These are phyloP conservation scores for Enteromius anoplus DNA, from an alignment of 2,797 vertebrate genomes.

Conservation along the genomic window DNA sequence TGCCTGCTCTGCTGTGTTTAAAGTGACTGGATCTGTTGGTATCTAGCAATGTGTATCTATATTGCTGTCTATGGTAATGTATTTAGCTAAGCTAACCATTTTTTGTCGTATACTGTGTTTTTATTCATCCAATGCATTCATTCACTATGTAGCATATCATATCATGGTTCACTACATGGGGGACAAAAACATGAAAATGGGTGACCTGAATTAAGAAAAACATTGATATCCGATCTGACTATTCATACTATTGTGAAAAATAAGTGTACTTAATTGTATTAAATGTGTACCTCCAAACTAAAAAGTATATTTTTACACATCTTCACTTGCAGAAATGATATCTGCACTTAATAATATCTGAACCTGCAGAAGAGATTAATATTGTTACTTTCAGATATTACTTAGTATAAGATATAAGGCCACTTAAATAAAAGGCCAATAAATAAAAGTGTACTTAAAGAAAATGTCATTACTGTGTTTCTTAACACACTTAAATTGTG, in stretches of 20 bases:
- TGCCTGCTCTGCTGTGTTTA: not conserved
- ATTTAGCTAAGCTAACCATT: not conserved
- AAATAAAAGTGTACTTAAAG: not conserved
- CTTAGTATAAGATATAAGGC: not conserved
- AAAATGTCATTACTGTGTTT: not conserved
- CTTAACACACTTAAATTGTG: not conserved
- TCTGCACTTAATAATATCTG: not conserved
- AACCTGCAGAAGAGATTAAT: not conserved
- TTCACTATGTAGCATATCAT: not conserved
- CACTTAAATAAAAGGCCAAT: not conserved
- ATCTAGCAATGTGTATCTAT: no score
- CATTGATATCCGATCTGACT: not conserved
- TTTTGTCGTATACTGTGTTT: not conserved
- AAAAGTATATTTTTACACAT: not conserved
- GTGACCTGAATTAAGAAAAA: not conserved
- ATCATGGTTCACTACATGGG: not conserved
- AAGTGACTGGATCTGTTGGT: not conserved
- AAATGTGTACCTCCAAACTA: not conserved
- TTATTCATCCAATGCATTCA: not conserved
- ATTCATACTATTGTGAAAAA: not conserved
- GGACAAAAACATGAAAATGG: not conserved
- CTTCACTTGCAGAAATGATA: not conserved
- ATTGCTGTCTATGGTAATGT: not conserved
- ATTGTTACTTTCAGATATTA: not conserved
- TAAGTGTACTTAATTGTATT: conserved; percentile 14